Percentiles rank a stretch among this genome's conserved stretches.
phyloP scores from a whole-genome alignment of 2,113 vertebrate species.

The Cyanoliseus patagonus region DNA sequence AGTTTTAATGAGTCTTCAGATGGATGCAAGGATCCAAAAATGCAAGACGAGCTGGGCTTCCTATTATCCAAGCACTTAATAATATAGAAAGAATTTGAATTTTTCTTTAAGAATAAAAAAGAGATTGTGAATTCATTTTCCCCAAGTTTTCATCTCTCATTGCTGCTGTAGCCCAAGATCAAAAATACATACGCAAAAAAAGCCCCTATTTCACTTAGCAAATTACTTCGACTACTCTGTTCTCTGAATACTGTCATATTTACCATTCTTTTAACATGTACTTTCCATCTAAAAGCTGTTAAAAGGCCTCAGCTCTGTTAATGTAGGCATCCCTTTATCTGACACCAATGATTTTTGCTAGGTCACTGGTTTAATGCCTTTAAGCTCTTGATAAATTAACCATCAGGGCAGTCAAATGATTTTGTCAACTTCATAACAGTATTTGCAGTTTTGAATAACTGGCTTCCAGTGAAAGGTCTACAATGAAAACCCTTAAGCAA shows the following conservation, averaged over 20 bases:
- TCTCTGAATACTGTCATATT: not conserved
- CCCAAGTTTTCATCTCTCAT: not conserved
- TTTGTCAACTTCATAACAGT: constrained; percentile 51
- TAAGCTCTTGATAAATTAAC: constrained; percentile 71
- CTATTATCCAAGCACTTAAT: not conserved
- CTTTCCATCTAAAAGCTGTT: constrained; percentile 6
- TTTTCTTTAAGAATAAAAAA: not conserved
- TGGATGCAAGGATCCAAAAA: not conserved
- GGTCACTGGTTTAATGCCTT: constrained; percentile 67
- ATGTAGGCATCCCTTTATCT: constrained; percentile 17
- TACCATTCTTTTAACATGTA: not conserved
- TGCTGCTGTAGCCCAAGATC: not conserved
- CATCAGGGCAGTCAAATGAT: constrained; percentile 50
- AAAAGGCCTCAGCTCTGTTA: constrained; percentile 42
- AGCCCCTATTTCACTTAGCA: not conserved
- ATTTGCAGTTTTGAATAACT: constrained; percentile 43
- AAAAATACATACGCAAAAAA: not conserved
- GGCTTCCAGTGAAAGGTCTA: not conserved
- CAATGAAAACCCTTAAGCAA: not conserved
- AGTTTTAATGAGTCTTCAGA: not conserved
- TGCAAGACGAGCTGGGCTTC: not conserved
- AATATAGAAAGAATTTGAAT: not conserved
- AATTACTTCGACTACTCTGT: not conserved
- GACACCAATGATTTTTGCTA: constrained; percentile 54
- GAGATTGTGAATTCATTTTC: not conserved